Percentiles rank a stretch among this genome's conserved stretches.
Evolutionary conservation across 2,113 vertebrate genomes (phyloP).

Genomic region (Coryphaenoides rupestris): DNA sequence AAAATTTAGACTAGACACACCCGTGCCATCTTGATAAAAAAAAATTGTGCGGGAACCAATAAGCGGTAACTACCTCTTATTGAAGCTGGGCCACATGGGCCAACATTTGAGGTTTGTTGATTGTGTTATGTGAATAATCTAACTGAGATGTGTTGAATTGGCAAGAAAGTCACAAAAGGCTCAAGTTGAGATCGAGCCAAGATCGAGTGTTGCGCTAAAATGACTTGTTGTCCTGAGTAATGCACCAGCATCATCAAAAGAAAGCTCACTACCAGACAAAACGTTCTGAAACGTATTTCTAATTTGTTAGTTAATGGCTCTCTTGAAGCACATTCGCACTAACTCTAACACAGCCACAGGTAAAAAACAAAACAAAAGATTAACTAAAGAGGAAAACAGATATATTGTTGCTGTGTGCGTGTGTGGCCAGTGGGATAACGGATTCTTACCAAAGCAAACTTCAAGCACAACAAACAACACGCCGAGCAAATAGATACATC

Average conservation of each 20-base stretch:
- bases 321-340: constrained; percentile 7
- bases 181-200: constrained; percentile 2
- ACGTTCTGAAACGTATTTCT: background rate
- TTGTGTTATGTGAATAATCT: no score
- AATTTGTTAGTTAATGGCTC: background rate
- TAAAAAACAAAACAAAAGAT: constrained; percentile 14
- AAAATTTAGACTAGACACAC: constrained; percentile 11
- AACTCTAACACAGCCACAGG: background rate
- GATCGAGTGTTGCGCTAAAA: background rate
- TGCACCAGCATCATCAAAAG: constrained; percentile 17
- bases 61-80: no score
- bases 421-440: background rate
- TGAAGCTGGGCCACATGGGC: no score
- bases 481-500: no score
- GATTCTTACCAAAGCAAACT: no score
- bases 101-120: no score
- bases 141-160: constrained; percentile 5
- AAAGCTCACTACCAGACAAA: background rate
- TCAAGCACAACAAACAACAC: no score
- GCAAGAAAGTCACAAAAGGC: background rate
- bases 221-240: constrained; percentile 14
- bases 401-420: no score
- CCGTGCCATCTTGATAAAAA: constrained; percentile 1
- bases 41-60: background rate
- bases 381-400: constrained; percentile 1